Conservation (phyloP, 2,888 invertebrate species). For the Sarcophaga variegata region DNA sequence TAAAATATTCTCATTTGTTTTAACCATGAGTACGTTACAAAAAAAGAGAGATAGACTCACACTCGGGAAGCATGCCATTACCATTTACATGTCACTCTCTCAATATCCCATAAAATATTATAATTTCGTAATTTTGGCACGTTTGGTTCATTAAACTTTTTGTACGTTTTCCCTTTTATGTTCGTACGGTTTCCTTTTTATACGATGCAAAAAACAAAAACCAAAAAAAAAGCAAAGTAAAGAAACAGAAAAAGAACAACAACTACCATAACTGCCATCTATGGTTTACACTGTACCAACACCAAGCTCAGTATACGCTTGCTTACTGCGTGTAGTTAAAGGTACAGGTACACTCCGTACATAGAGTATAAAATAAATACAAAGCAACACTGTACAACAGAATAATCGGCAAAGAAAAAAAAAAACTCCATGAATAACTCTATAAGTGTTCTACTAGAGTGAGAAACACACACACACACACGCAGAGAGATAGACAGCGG, state of each 20-base stretch:
- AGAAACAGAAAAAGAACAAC: slow-evolving; percentile 14
- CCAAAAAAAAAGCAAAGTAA: not conserved
- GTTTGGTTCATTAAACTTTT: slow-evolving; percentile 69
- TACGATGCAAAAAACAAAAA: slow-evolving; percentile 12
- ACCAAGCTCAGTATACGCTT: not conserved
- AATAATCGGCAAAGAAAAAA: too few relatives aligned
- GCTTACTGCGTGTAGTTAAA: slow-evolving; percentile 21
- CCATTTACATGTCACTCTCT: not conserved
- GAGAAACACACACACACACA: too few relatives aligned
- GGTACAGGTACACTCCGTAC: slow-evolving; percentile 29
- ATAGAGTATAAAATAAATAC: not conserved
- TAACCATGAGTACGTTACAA: not conserved
- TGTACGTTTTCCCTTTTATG: slow-evolving; percentile 60
- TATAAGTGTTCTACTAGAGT: not conserved
- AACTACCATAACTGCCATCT: slow-evolving; percentile 25
- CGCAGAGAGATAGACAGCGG: too few relatives aligned
- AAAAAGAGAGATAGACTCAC: too few relatives aligned
- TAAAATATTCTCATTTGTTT: not conserved
- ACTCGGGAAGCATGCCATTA: not conserved
- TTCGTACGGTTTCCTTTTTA: slow-evolving; percentile 62
- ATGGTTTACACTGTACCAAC: slow-evolving; percentile 15
- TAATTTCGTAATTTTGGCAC: slow-evolving; percentile 68
- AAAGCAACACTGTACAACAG: not conserved
- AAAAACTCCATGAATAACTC: not conserved
- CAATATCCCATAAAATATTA: slow-evolving; percentile 14